Base-by-base conservation (phyloP, 2,888 invertebrate species). In the Pristionchus japonicus region DNA sequence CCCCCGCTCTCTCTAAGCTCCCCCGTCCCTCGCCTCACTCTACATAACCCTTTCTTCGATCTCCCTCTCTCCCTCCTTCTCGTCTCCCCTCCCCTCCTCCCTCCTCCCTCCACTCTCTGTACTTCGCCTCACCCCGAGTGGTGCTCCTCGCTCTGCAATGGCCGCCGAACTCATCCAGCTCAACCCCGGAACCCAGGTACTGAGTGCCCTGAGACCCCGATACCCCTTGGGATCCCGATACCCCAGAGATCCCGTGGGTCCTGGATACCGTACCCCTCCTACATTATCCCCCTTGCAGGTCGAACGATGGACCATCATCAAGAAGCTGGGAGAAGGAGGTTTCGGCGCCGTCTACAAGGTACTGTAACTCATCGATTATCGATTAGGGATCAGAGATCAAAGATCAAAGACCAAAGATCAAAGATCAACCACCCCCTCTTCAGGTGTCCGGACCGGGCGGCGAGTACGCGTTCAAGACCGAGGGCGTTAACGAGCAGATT, bases 301-400 rank as follows among this genome's bases (percentile, higher is more conserved):
- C 74, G 93, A 93, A 77, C 91, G 92, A 43, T 92, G 93, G 93
- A 91, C 90, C 27, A 92, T 93, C 88, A 91, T 91, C 52, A 93
- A 93, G 91, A 93, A 93, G 89, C 89, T 93, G 43, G 93, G 93
- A 87, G 93, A 92, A 87, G 93, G 93, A 86, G 92, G 91, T 20
- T 93, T 93, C 88, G 91, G 91, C 40, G 93, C 92, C 61, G 93
- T 93, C 49, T 93, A 93, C 89, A 91, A 91, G 74, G 91, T 92
- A 86, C 43, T 17, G n/a, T 85, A n/a, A 11, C 43, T 43, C 7
- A 31, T 13, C n/a, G 31, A 52, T 47, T n/a, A 34, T 6, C 11
- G 13, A n/a, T 27, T 7, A 49, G 43, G 15, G 6, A 43, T 6
- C 15, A n/a, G n/a, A n/a, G 43, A 74, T 74, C 74, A 61, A 37